Evolutionary conservation across 2,113 vertebrate genomes (phyloP), one percentile per base, ranked within the genome.

Genomic region (Oncorhynchus kisutch): DNA sequence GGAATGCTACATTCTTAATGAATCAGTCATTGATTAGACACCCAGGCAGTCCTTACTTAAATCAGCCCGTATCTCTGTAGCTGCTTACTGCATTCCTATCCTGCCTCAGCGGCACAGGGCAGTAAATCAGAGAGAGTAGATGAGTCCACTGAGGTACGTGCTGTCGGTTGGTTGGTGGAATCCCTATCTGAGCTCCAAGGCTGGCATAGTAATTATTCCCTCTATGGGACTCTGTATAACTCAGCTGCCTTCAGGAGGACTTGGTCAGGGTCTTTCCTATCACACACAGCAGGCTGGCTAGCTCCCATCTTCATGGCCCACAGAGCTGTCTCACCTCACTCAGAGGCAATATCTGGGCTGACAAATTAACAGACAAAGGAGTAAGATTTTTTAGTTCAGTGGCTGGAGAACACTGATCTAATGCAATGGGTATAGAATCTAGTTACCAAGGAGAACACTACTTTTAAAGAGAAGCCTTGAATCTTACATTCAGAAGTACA

Each of bases 181-280:
- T 89, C 78, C 81, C 78, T 86, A 83, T 90, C 88, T 88, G 67
- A 0, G 77, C 79, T 76, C 39, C 39, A 45, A 45, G 39, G 78
- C 83, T 72, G 72, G 74, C 74, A 80, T 72, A 3, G 82, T 83
- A 82, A 90, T 89, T 86, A 85, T 80, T 87, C 75, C 49, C 77
- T 77, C 74, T 29, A 27, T 67, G 62, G 67, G 74, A 39, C 66
- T 85, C 65, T 49, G 59, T 68, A 60, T 27, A 77, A 69, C 67
- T 86, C 67, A 34, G 60, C 59, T 74, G 75, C 60, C 72, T 80
- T 51, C 45, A 64, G 59, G 67, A 79, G 79, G 76, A 74, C 57
- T 20, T 75, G 18, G 59, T 27, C 59, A 20, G 62, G 72, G 80
- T 45, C 12, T 24, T 54, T 90, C 87, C 90, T 90, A 91, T 90